Evolutionary conservation across 2,797 vertebrate species (phyloP), one percentile per base, ranked within the genome.

Genomic region (Champsocephalus esox): DNA sequence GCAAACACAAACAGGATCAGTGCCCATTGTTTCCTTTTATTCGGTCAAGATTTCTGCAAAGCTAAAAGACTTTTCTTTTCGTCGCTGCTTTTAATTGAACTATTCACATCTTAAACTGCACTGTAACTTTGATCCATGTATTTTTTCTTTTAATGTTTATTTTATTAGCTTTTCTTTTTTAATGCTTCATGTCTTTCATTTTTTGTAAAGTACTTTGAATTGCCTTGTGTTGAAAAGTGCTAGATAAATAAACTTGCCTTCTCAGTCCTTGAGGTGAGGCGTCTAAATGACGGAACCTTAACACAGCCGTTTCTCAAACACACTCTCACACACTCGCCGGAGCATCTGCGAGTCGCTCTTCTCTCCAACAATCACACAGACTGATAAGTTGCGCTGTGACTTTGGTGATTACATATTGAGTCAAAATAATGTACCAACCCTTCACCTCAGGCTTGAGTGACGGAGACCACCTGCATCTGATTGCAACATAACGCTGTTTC

Each of bases 291-390:
- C 41, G 12, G 57, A 73, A 44, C 52, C 60, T 77, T 65, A 66
- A 84, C 64, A 66, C 75, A 63, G 67, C 60, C 66, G 48, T 75
- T 56, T 66, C 50, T 66, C 49, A 66, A 75, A 79, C 81, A 34
- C 50, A 57, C 12, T 56, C 34, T 14, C 45, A 43, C 78, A 57
- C 24, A 69, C 41, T 43, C 28, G 59, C 41, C 57, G 59, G 16
- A 66, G 59, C 68, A 79, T 86, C 81, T 87, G 78, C 75, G 72
- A 38, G 74, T 61, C 19, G 12, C 63, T 79, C 75, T 32, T 71
- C 66, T 86, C 56, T 84, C 76, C 79, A 86, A 83, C 79, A 86
- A 86, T 82, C 84, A 85, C 70, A 80, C 67, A 81, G 34, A 75
- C 55, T 3, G 4, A 52, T 81, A 21, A 34, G 64, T 64, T 78